Evolutionary conservation across 2,888 invertebrate species (phyloP).

Genomic region (Cyclophora punctaria): DNA sequence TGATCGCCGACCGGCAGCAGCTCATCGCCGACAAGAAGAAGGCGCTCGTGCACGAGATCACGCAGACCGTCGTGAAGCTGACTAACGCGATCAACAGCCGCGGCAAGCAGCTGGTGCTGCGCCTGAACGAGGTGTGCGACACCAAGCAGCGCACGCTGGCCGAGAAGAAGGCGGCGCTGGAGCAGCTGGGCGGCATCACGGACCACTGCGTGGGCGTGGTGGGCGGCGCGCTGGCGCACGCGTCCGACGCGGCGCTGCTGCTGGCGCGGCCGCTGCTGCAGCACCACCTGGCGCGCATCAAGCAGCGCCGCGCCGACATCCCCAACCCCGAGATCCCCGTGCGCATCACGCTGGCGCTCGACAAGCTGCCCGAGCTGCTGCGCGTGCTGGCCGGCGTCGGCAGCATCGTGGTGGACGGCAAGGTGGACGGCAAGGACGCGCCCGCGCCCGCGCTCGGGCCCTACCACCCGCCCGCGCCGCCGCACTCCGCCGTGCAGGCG

Average conservation of each 20-base stretch:
- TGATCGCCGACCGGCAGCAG: constrained; percentile 88
- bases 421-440: constrained; percentile 75
- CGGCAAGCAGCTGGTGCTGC: constrained; percentile 87
- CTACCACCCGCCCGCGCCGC: constrained; percentile 43
- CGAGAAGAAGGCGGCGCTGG: constrained; percentile 88
- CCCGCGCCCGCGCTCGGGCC: constrained; percentile 33
- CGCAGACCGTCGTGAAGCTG: constrained; percentile 88
- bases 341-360: constrained; percentile 84
- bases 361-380: constrained; percentile 86
- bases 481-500: constrained; percentile 51
- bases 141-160: constrained; percentile 83
- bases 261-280: constrained; percentile 81
- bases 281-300: constrained; percentile 84
- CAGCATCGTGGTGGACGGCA: constrained; percentile 88
- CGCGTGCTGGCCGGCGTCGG: constrained; percentile 86
- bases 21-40: constrained; percentile 91
- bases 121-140: constrained; percentile 85
- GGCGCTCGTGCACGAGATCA: constrained; percentile 89
- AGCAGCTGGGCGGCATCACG: constrained; percentile 87
- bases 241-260: constrained; percentile 82
- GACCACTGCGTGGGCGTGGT: constrained; percentile 93
- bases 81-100: constrained; percentile 88
- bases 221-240: constrained; percentile 81
- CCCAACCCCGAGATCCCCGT: constrained; percentile 93
- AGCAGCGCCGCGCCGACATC: constrained; percentile 88